phyloP scores from a whole-genome alignment of 2,797 vertebrate species.

The Pogonophryne albipinna region DNA sequence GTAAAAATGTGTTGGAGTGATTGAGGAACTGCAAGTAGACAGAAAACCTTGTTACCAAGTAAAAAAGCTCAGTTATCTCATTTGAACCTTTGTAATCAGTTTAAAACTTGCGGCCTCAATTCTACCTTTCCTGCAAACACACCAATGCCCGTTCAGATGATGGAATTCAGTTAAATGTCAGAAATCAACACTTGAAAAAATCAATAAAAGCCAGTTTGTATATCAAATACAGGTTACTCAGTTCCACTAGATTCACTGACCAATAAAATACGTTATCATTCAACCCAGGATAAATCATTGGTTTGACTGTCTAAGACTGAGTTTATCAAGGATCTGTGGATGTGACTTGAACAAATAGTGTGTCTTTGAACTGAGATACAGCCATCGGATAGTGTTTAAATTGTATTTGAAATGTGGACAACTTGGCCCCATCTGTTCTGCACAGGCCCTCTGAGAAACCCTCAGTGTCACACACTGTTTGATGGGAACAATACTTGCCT shows the following conservation, averaged over 20 bases:
- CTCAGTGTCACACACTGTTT: slow-evolving; percentile 72
- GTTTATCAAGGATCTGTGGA: background rate
- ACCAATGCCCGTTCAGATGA: background rate
- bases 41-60: background rate
- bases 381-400: slow-evolving; percentile 55
- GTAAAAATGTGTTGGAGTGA: too few relatives aligned
- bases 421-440: slow-evolving; percentile 47
- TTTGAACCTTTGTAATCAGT: background rate
- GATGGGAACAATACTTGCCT: slow-evolving; percentile 70
- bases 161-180: background rate
- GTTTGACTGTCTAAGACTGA: too few relatives aligned
- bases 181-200: background rate
- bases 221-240: background rate
- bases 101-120: background rate
- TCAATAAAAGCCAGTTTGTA: background rate
- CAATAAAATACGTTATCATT: too few relatives aligned
- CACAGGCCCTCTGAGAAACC: slow-evolving; percentile 69
- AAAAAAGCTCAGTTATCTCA: background rate
- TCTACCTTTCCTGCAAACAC: slow-evolving; percentile 6
- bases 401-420: slow-evolving; percentile 65
- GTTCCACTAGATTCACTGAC: too few relatives aligned
- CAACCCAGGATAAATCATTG: too few relatives aligned
- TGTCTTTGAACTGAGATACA: slow-evolving; percentile 51
- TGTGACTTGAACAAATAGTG: slow-evolving; percentile 1
- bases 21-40: background rate